Percentiles rank a stretch among this genome's conserved stretches.
Conservation (phyloP, 2,888 invertebrate genomes). For the Drosophila paramelanica region DNA sequence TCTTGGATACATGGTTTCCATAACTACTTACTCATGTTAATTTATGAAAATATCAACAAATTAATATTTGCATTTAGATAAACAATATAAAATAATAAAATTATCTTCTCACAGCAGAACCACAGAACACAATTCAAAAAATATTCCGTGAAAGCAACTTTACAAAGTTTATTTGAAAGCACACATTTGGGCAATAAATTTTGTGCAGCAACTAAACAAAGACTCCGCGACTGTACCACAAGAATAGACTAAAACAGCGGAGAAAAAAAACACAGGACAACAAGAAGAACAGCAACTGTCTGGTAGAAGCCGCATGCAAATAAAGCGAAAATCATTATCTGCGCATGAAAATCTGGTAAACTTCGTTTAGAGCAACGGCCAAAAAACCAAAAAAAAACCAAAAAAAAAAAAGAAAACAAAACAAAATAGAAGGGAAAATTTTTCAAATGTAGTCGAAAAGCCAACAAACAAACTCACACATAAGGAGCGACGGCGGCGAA, state of each 20-base stretch:
- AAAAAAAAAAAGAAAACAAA: not conserved
- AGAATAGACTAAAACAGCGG: conserved; percentile 19
- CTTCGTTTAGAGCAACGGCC: conserved; percentile 57
- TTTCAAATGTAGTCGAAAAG: conserved; percentile 74
- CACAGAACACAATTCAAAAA: not conserved
- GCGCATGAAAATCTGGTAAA: conserved; percentile 77
- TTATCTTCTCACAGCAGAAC: no score
- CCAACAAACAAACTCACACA: conserved; percentile 62
- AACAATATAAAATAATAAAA: not conserved
- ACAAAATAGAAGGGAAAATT: conserved; percentile 40
- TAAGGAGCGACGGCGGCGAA: conserved; percentile 34
- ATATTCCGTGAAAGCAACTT: not conserved
- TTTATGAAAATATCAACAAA: not conserved
- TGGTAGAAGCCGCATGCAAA: conserved; percentile 65
- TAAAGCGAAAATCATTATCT: conserved; percentile 80
- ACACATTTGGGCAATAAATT: conserved; percentile 58
- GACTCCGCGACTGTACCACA: conserved; percentile 14
- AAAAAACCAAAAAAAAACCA: conserved; percentile 8
- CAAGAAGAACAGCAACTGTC: conserved; percentile 3
- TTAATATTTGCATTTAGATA: not conserved
- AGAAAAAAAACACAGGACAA: conserved; percentile 16
- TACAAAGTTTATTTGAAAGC: conserved; percentile 27
- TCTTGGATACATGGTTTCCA: no score
- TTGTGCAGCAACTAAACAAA: conserved; percentile 25
- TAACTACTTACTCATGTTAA: not conserved